Percentiles rank a stretch among this genome's conserved stretches.
phyloP scores from a whole-genome alignment of 37 sponge, comb jelly and placozoan species.

The Chondrosia reniformis region DNA sequence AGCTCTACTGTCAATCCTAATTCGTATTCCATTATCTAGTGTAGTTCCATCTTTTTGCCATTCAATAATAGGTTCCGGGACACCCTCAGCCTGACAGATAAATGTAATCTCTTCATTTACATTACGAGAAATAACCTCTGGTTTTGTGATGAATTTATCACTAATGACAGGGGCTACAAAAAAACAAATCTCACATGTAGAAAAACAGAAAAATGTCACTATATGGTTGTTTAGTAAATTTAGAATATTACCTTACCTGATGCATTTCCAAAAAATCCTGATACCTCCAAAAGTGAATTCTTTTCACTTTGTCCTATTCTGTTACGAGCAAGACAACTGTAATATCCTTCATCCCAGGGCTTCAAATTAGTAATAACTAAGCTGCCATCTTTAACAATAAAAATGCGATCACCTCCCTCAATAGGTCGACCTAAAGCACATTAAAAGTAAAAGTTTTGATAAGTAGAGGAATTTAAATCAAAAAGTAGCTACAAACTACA shows the following conservation, averaged over 20 bases:
- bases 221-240: neutral
- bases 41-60: neutral
- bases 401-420: neutral
- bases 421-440: neutral
- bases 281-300: neutral
- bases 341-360: constrained; percentile 9
- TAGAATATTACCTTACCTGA: neutral
- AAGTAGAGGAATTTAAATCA: neutral
- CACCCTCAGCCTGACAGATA: neutral
- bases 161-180: constrained; percentile 1
- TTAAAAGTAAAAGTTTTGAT: no score
- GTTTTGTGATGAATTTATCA: neutral
- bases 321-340: neutral
- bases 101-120: constrained; percentile 2
- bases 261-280: constrained; percentile 9
- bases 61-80: neutral
- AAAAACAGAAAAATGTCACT: neutral
- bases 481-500: neutral
- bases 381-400: neutral
- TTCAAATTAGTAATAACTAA: neutral
- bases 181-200: neutral
- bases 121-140: neutral
- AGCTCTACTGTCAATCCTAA: neutral
- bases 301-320: constrained; percentile 2
- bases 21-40: neutral